A percentile compares a stretch with the other conserved stretches of the same genome.
phyloP scores from a whole-genome alignment of 2,797 vertebrate species.

The Oceanodroma leucorhoa region DNA sequence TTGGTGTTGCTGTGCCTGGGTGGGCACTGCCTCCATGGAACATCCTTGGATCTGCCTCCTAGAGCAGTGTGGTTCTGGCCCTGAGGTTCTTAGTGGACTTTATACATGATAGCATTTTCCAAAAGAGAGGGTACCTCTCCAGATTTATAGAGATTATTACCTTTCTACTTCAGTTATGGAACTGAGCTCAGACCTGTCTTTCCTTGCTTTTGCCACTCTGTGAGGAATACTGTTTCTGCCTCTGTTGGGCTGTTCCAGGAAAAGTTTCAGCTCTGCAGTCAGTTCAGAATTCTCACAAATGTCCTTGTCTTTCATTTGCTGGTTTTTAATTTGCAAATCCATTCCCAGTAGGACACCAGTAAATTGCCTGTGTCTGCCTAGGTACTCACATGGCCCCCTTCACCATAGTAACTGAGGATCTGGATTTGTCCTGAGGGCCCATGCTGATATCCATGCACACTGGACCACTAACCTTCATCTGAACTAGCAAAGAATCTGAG shows the following conservation, averaged over 20 bases:
- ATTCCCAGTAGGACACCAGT: not conserved
- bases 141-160: not conserved
- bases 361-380: not conserved
- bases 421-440: not conserved
- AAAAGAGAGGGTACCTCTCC: not conserved
- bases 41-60: not conserved
- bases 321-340: constrained; percentile 30
- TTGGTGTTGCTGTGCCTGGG: not conserved
- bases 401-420: not conserved
- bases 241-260: not conserved
- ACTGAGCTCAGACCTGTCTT: not conserved
- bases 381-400: not conserved
- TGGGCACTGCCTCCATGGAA: not conserved
- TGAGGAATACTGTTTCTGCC: not conserved
- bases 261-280: not conserved
- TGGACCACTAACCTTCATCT: not conserved
- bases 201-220: not conserved
- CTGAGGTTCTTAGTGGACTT: not conserved
- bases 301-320: constrained; percentile 36
- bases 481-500: not conserved
- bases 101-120: not conserved
- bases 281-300: not conserved
- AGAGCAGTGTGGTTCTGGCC: not conserved
- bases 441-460: not conserved
- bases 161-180: not conserved